These are phyloP conservation scores for Erebia ligea DNA, from an alignment of 2,888 invertebrate species.

Conservation along the genomic window DNA sequence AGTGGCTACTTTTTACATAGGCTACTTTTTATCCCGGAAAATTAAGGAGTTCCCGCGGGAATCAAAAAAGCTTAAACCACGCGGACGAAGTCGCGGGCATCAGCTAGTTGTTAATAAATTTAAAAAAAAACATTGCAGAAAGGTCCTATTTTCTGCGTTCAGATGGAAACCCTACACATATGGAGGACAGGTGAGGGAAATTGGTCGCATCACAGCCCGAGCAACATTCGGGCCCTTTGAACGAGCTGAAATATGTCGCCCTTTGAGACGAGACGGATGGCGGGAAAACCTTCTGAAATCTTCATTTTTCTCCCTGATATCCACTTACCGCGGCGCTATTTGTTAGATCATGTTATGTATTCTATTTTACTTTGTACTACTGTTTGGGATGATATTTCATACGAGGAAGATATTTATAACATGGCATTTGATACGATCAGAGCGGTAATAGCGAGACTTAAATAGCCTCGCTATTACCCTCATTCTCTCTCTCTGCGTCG, in stretches of 20 bases:
- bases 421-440: not conserved
- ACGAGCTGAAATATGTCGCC: slow-evolving; percentile 29
- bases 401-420: not conserved
- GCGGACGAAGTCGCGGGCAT: too few relatives aligned
- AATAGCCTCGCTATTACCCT: too few relatives aligned
- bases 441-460: too few relatives aligned
- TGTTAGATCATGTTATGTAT: slow-evolving; percentile 12
- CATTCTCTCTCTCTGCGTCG: too few relatives aligned
- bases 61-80: too few relatives aligned
- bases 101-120: too few relatives aligned
- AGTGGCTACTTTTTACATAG: too few relatives aligned
- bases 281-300: slow-evolving; percentile 32
- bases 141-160: not conserved
- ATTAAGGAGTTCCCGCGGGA: too few relatives aligned
- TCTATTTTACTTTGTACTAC: not conserved
- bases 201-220: slow-evolving; percentile 24
- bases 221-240: slow-evolving; percentile 26
- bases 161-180: slow-evolving; percentile 14
- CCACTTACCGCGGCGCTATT: not conserved
- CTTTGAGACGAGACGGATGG: slow-evolving; percentile 26
- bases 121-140: not conserved
- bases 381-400: not conserved
- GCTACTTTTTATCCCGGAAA: too few relatives aligned
- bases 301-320: slow-evolving; percentile 30
- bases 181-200: slow-evolving; percentile 25